These are phyloP conservation scores for Acanthosoma haemorrhoidale DNA, from an alignment of 2,888 invertebrate genomes.

Conservation along the genomic window DNA sequence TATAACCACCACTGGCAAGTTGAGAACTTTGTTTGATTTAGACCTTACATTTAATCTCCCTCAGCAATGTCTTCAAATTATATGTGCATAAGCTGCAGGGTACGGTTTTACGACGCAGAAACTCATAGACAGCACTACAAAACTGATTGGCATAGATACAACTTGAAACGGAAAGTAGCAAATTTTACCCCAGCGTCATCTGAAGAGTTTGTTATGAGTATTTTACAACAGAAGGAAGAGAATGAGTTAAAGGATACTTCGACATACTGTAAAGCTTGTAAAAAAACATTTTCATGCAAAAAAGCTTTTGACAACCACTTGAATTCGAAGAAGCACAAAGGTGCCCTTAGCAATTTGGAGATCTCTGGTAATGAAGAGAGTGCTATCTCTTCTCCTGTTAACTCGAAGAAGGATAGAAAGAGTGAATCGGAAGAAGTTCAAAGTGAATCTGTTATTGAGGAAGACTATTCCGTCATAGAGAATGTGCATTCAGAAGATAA, in stretches of 20 bases:
- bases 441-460: too few relatives aligned
- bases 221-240: slow-evolving; percentile 57
- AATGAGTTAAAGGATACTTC: slow-evolving; percentile 47
- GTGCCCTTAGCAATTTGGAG: slow-evolving; percentile 13
- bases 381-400: slow-evolving; percentile 14
- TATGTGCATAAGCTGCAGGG: slow-evolving; percentile 92
- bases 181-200: slow-evolving; percentile 79
- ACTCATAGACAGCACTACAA: slow-evolving; percentile 88
- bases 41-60: too few relatives aligned
- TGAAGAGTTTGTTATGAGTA: slow-evolving; percentile 77
- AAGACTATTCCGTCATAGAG: slow-evolving; percentile 50
- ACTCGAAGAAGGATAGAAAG: slow-evolving; percentile 5
- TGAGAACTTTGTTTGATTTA: too few relatives aligned
- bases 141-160: slow-evolving; percentile 95
- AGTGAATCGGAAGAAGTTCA: not conserved
- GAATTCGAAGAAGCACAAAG: slow-evolving; percentile 84
- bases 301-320: slow-evolving; percentile 86
- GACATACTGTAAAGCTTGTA: slow-evolving; percentile 68
- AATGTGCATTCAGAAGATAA: slow-evolving; percentile 62
- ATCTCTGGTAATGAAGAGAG: slow-evolving; percentile 44
- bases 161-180: slow-evolving; percentile 83
- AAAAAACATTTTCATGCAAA: slow-evolving; percentile 73
- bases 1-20: too few relatives aligned
- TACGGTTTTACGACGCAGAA: slow-evolving; percentile 75
- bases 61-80: too few relatives aligned